Evolutionary conservation across 2,113 vertebrate species (phyloP).

Genomic region (Tragelaphus strepsiceros): DNA sequence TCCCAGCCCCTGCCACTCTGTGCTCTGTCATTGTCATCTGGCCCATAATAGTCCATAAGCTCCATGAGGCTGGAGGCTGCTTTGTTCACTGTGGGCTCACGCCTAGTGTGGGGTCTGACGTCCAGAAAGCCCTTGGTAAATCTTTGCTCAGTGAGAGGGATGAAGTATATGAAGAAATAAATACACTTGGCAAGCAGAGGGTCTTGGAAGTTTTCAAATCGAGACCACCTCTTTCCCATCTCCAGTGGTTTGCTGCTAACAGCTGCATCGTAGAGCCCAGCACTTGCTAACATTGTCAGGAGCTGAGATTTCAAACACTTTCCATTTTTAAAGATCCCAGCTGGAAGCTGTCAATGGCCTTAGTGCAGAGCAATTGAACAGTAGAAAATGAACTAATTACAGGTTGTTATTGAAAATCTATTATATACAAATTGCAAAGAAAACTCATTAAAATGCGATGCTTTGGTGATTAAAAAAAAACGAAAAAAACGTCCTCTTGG

Average conservation of each 20-base stretch:
- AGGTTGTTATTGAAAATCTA: slow-evolving; percentile 79
- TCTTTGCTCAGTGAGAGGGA: neutral
- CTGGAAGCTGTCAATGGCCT: slow-evolving; percentile 63
- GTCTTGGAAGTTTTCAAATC: neutral
- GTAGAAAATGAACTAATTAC: slow-evolving; percentile 80
- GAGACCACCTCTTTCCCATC: neutral
- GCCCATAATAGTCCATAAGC: accelerated
- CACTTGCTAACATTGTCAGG: neutral
- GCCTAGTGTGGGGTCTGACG: neutral
- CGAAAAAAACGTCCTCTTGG: neutral
- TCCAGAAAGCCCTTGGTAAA: neutral
- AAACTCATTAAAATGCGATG: slow-evolving; percentile 65
- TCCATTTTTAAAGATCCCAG: slow-evolving; percentile 67
- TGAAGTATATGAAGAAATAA: neutral
- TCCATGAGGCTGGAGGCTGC: neutral
- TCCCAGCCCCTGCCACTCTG: neutral
- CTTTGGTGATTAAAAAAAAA: neutral
- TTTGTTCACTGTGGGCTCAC: neutral
- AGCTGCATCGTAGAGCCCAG: neutral
- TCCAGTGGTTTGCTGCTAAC: neutral
- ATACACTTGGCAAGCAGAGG: neutral
- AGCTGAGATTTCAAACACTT: slow-evolving; percentile 44
- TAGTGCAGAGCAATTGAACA: slow-evolving; percentile 52
- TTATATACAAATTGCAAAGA: slow-evolving; percentile 77
- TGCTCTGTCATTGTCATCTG: neutral